These are phyloP conservation scores for Litoditis marina DNA, from an alignment of 2,888 invertebrate genomes.

Conservation along the genomic window DNA sequence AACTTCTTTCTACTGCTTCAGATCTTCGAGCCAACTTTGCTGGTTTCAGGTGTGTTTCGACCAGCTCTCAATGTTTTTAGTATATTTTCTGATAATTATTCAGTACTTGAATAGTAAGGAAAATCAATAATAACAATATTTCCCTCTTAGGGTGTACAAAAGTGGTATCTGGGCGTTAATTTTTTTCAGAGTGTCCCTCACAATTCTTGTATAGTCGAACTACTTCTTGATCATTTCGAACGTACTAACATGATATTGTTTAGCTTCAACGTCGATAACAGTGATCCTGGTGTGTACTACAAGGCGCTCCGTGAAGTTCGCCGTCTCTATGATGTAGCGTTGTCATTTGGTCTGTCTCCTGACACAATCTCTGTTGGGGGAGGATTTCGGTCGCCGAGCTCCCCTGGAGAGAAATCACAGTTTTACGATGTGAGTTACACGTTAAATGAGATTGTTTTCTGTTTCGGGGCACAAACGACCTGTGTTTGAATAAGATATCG, in stretches of 20 bases:
- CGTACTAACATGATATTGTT: background rate
- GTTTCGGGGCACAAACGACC: too few relatives aligned
- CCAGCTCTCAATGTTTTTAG: conserved; percentile 13
- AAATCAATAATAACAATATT: too few relatives aligned
- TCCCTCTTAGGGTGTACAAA: background rate
- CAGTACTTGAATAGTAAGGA: too few relatives aligned
- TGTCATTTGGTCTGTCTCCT: conserved; percentile 68
- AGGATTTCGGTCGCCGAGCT: conserved; percentile 79
- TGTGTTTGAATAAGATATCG: too few relatives aligned
- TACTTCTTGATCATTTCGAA: background rate
- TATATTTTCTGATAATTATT: too few relatives aligned
- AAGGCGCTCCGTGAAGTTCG: conserved; percentile 75
- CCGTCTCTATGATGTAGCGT: conserved; percentile 74
- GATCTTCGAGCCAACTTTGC: conserved; percentile 41
- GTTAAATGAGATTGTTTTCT: too few relatives aligned
- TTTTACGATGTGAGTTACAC: too few relatives aligned
- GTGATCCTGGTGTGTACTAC: conserved; percentile 8
- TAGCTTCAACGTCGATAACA: conserved; percentile 14
- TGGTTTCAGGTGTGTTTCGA: conserved; percentile 61
- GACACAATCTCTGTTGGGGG: conserved; percentile 77
- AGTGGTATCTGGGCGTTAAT: too few relatives aligned
- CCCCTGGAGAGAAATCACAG: too few relatives aligned
- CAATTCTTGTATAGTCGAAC: too few relatives aligned
- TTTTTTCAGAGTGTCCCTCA: too few relatives aligned
- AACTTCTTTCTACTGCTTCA: conserved; percentile 46